Evolutionary conservation across 2,797 vertebrate species (phyloP), one percentile per base, ranked within the genome.

Genomic region (Masticophis lateralis): DNA sequence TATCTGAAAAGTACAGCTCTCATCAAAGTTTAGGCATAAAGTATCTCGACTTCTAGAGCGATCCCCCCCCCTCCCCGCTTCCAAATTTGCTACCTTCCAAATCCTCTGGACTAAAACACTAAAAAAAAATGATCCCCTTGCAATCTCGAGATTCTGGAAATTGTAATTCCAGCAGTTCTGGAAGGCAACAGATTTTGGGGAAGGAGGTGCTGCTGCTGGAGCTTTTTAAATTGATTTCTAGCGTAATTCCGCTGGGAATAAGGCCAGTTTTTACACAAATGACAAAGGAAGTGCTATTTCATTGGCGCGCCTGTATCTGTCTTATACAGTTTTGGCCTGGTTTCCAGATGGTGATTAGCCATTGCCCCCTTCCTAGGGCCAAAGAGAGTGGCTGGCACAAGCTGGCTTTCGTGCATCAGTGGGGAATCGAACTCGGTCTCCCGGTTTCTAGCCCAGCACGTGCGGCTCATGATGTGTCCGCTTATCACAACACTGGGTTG

Each of bases 41-140:
- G n/a, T 37, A 37, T 37, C 8, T 79, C 32, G 18, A 79, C 69
- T 37, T 87, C 27, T 87, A 32, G 10, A 57, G 47, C 5, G 28
- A 11, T 7, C 10, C 3, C 5, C 1, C 79, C 20, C 53, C 28
- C 0, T 1, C 9, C 5, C 14, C 79, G 9, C 53, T 16, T 9
- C 37, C 37, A n/a, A 87, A 56, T 20, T 55, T 87, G 53, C 27
- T 32, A 57, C 18, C 18, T 57, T 57, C n/a, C n/a, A 32, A 37
- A 55, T 87, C 28, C 32, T 57, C 5, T 28, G 87, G 16, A 88
- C 16, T 37, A 28, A n/a, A 88, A 63, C 11, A 20, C 53, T 57
- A 32, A 10, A n/a, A n/a, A 32, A 10, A n/a, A 87, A 87, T 4
- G 6, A 32, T 88, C n/a, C n/a, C n/a, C 16, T 12, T 12, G 55